A percentile compares a stretch with the other conserved stretches of the same genome.
These are phyloP conservation scores for Tinamus major DNA, from an alignment of 2,797 vertebrate genomes.

Conservation along the genomic window DNA sequence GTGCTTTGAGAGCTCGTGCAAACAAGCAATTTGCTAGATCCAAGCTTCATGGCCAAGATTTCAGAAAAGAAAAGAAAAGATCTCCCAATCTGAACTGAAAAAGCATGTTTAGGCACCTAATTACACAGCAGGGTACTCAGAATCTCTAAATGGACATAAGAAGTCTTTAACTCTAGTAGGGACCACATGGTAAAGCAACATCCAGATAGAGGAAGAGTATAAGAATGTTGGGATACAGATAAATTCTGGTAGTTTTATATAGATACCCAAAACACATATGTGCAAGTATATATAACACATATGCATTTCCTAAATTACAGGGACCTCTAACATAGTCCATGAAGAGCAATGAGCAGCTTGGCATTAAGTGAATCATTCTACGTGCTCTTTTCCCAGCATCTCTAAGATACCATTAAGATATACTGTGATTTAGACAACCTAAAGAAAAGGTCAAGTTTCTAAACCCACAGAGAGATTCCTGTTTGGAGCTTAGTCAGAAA, in stretches of 20 bases:
- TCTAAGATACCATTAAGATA: not conserved
- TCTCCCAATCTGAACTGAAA: not conserved
- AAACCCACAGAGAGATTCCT: not conserved
- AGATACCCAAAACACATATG: not conserved
- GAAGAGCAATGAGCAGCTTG: not conserved
- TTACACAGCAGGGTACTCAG: not conserved
- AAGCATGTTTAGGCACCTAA: not conserved
- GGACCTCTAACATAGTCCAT: not conserved
- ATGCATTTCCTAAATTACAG: not conserved
- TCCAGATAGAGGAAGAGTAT: not conserved
- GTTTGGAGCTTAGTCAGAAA: not conserved
- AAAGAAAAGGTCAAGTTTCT: not conserved
- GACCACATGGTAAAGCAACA: not conserved
- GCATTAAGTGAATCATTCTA: not conserved
- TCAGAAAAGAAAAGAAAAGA: not conserved
- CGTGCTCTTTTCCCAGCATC: not conserved
- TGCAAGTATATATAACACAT: not conserved
- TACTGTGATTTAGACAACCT: not conserved
- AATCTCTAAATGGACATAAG: not conserved
- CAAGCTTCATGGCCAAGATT: not conserved
- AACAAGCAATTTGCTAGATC: not conserved
- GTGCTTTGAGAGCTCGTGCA: not conserved
- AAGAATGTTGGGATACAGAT: not conserved
- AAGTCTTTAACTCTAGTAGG: not conserved
- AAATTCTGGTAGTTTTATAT: not conserved